phyloP scores from a whole-genome alignment of 2,888 invertebrate species.

The Eristalis intricaria region DNA sequence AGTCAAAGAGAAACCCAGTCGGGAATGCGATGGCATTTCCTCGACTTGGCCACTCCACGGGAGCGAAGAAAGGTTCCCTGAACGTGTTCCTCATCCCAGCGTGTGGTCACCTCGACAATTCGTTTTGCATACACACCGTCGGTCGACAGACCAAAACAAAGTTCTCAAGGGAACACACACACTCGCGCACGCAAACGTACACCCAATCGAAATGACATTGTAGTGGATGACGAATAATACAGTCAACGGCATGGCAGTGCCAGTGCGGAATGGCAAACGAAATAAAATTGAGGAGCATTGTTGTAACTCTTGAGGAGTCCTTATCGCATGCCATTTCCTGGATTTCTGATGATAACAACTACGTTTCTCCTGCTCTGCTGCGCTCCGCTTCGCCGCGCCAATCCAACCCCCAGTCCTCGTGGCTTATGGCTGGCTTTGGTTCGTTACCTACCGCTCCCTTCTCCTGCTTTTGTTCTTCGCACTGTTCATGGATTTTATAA shows the following conservation, averaged over 20 bases:
- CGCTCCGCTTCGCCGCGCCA: background rate
- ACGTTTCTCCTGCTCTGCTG: background rate
- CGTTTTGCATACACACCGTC: conserved; percentile 35
- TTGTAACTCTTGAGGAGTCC: conserved; percentile 71
- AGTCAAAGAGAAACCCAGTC: background rate
- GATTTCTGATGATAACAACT: conserved; percentile 72
- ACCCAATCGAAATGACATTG: background rate
- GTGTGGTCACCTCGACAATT: conserved; percentile 15
- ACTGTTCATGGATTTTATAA: conserved; percentile 23
- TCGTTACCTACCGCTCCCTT: background rate
- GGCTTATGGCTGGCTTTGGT: background rate
- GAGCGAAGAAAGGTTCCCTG: background rate
- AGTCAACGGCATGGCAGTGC: background rate
- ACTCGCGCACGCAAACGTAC: background rate
- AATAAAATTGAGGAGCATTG: conserved; percentile 68
- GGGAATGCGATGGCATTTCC: background rate
- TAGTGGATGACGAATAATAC: conserved; percentile 25
- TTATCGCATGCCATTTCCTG: conserved; percentile 74
- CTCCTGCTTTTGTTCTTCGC: conserved; percentile 9
- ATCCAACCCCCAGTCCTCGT: background rate
- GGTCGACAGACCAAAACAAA: conserved; percentile 6
- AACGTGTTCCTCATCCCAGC: conserved; percentile 18
- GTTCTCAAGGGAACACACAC: conserved; percentile 27
- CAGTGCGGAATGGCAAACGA: conserved; percentile 8
- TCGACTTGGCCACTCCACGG: background rate